These are phyloP conservation scores for Spicauda simplicius DNA, from an alignment of 2,888 invertebrate genomes.

Conservation along the genomic window DNA sequence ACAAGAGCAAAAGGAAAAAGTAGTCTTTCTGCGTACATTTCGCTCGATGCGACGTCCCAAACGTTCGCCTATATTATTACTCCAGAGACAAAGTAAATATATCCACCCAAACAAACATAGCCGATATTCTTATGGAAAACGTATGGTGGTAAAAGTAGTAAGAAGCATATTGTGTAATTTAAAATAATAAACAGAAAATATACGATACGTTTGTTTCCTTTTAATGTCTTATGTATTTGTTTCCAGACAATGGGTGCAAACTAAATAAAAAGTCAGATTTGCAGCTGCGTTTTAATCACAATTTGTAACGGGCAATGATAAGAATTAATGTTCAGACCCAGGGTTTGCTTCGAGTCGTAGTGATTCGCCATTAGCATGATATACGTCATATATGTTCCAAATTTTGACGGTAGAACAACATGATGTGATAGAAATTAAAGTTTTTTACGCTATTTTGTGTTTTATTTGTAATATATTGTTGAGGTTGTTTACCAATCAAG, in stretches of 20 bases:
- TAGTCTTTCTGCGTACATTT: slow-evolving; percentile 1
- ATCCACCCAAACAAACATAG: not conserved
- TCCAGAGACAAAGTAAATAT: not conserved
- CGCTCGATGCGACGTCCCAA: not conserved
- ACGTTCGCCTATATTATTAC: not conserved
- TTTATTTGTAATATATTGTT: slow-evolving; percentile 41
- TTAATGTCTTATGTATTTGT: slow-evolving; percentile 1
- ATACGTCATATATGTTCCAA: slow-evolving; percentile 79
- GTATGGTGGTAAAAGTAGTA: not conserved
- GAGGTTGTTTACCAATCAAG: slow-evolving; percentile 5
- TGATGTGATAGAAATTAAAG: slow-evolving; percentile 83
- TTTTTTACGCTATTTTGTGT: slow-evolving; percentile 78
- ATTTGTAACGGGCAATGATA: slow-evolving; percentile 21
- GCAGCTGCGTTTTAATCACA: slow-evolving; percentile 7
- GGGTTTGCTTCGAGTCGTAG: slow-evolving; percentile 72
- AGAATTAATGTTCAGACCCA: slow-evolving; percentile 18
- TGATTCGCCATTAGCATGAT: slow-evolving; percentile 69
- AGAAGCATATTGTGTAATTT: not conserved
- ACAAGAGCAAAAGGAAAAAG: slow-evolving; percentile 8
- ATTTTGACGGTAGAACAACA: slow-evolving; percentile 77
- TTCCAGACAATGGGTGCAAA: not conserved
- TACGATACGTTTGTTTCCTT: not conserved
- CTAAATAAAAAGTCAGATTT: not conserved
- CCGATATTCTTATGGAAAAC: not conserved
- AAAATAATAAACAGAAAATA: not conserved